These are phyloP conservation scores for Notolabrus celidotus DNA, from an alignment of 2,797 vertebrate species.

Conservation along the genomic window DNA sequence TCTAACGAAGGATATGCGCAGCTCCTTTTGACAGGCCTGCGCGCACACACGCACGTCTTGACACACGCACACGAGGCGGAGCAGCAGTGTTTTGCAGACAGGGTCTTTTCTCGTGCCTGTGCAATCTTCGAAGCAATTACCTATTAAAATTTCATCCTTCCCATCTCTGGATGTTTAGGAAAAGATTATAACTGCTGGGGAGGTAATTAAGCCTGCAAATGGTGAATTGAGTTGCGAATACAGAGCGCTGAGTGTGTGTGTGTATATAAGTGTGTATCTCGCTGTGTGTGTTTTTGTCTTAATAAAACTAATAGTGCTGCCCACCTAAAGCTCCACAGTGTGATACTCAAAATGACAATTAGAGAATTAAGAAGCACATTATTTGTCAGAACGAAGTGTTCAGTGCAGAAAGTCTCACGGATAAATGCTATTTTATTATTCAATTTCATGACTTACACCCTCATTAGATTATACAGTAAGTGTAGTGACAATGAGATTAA, in stretches of 20 bases:
- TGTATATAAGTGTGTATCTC: constrained; percentile 1
- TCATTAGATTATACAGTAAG: constrained; percentile 35
- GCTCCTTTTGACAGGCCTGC: constrained; percentile 64
- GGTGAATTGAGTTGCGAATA: constrained; percentile 66
- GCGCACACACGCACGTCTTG: constrained; percentile 7
- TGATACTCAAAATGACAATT: constrained; percentile 50
- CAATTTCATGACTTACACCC: constrained; percentile 20
- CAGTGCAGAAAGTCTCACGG: constrained; percentile 1
- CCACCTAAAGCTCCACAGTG: constrained; percentile 57
- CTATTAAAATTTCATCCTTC: constrained; percentile 73
- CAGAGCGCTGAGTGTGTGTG: constrained; percentile 34
- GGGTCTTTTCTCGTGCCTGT: constrained; percentile 58
- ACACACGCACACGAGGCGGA: constrained; percentile 23
- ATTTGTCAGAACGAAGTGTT: constrained; percentile 25
- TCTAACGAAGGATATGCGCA: constrained; percentile 61
- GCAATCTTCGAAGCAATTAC: constrained; percentile 75
- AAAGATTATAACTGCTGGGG: constrained; percentile 75
- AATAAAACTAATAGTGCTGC: constrained; percentile 51
- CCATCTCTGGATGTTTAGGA: constrained; percentile 75
- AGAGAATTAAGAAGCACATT: constrained; percentile 32
- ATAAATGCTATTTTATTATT: constrained; percentile 35
- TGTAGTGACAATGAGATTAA: constrained; percentile 22
- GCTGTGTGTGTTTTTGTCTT: constrained; percentile 43
- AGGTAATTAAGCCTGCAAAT: constrained; percentile 77
- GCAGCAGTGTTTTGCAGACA: constrained; percentile 66